A percentile compares a stretch with the other conserved stretches of the same genome.
Conservation (phyloP, 2,888 invertebrate species). For the Philopedon plagiatum region DNA sequence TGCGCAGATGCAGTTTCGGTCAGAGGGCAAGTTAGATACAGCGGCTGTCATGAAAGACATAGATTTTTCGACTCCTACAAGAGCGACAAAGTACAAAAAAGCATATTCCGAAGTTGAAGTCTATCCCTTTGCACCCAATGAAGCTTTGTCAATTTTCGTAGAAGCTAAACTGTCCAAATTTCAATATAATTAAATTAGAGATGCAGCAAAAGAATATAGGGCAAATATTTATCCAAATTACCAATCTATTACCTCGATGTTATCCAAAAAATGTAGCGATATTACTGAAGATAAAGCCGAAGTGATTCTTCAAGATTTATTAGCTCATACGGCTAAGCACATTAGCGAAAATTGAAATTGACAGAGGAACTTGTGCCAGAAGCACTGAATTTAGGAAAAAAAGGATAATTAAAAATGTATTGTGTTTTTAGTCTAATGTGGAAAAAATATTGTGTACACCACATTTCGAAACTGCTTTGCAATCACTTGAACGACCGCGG, state of each 20-base stretch:
- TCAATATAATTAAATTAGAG: constrained; percentile 10
- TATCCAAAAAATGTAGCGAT: too few species aligned
- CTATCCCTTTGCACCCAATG: not conserved
- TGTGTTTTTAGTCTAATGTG: too few species aligned
- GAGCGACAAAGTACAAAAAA: constrained; percentile 3
- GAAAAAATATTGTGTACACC: too few species aligned
- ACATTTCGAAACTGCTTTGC: too few species aligned
- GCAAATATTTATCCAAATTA: not conserved
- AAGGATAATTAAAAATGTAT: too few species aligned
- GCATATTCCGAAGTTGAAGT: not conserved
- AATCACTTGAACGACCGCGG: too few species aligned
- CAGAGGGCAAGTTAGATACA: constrained; percentile 19
- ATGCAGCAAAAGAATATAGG: not conserved
- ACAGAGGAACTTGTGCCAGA: too few species aligned
- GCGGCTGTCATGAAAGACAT: constrained; percentile 16
- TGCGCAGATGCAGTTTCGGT: constrained; percentile 25
- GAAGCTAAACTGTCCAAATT: constrained; percentile 22
- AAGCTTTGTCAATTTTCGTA: constrained; percentile 11
- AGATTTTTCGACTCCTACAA: constrained; percentile 17
- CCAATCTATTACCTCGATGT: not conserved
- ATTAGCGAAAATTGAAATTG: too few species aligned
- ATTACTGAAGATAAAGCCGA: too few species aligned
- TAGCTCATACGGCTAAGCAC: too few species aligned
- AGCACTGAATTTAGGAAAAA: too few species aligned
- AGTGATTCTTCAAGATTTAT: too few species aligned